phyloP scores from a whole-genome alignment of 2,888 invertebrate species.

The Hermaeophaga mercurialis region DNA sequence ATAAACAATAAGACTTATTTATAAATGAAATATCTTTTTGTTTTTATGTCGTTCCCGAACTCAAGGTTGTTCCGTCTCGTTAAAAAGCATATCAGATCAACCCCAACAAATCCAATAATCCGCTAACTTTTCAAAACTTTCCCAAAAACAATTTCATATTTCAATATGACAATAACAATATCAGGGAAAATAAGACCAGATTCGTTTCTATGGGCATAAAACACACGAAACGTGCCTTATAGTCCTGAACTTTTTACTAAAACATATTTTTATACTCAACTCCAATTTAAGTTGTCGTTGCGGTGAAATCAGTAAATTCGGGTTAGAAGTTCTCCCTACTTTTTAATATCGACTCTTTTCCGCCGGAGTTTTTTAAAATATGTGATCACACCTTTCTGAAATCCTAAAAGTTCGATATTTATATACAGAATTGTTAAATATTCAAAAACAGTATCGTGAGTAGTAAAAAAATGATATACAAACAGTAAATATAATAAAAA shows the following conservation, averaged over 20 bases:
- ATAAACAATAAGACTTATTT: not conserved
- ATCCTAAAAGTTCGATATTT: no score
- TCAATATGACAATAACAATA: slow-evolving; percentile 15
- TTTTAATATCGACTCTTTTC: slow-evolving; percentile 17
- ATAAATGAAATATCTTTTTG: slow-evolving; percentile 7
- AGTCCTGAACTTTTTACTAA: slow-evolving; percentile 7
- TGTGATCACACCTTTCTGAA: slow-evolving; percentile 1
- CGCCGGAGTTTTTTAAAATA: slow-evolving; percentile 6
- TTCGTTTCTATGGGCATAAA: slow-evolving; percentile 2
- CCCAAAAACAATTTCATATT: slow-evolving; percentile 19
- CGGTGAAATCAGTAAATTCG: slow-evolving; percentile 19
- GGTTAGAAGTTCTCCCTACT: slow-evolving; percentile 8
- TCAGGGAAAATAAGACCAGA: slow-evolving; percentile 2
- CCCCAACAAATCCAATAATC: slow-evolving; percentile 6
- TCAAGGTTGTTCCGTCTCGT: slow-evolving; percentile 3
- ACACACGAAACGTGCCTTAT: slow-evolving; percentile 10
- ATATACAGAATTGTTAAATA: no score
- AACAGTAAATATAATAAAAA: no score
- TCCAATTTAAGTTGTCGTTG: slow-evolving; percentile 19
- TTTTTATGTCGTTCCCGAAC: slow-evolving; percentile 8
- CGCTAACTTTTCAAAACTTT: slow-evolving; percentile 13
- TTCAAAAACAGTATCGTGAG: no score
- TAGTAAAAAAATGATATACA: no score
- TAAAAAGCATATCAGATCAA: slow-evolving; percentile 9
- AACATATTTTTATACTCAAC: slow-evolving; percentile 19